Conservation (phyloP, 2,888 invertebrate species). For the Asteroscopus sphinx region DNA sequence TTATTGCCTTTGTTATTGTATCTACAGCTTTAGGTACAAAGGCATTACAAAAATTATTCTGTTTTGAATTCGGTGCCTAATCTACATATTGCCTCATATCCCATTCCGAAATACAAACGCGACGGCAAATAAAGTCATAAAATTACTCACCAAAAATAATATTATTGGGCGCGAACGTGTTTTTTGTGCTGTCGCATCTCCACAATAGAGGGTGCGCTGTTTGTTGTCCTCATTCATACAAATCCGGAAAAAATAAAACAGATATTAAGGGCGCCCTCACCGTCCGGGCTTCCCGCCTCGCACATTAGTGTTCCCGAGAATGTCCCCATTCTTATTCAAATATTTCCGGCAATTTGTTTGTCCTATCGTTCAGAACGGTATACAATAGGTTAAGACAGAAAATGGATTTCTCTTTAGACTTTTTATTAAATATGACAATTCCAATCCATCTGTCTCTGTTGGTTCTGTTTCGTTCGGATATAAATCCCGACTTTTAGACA, state of each 20-base stretch:
- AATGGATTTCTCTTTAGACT: constrained; percentile 61
- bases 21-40: constrained; percentile 40
- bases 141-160: constrained; percentile 80
- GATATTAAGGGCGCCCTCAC: constrained; percentile 82
- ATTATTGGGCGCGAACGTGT: constrained; percentile 80
- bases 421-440: constrained; percentile 1
- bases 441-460: neutral
- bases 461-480: neutral
- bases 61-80: constrained; percentile 47
- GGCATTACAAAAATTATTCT: constrained; percentile 42
- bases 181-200: constrained; percentile 71
- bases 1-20: constrained; percentile 38
- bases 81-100: constrained; percentile 59
- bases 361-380: constrained; percentile 80
- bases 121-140: constrained; percentile 83
- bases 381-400: constrained; percentile 72
- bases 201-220: constrained; percentile 78
- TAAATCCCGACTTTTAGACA: constrained; percentile 37
- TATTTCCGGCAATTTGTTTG: constrained; percentile 88
- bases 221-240: constrained; percentile 84
- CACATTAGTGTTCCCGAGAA: constrained; percentile 86
- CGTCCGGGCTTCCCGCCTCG: constrained; percentile 82
- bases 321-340: constrained; percentile 88
- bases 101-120: constrained; percentile 64
- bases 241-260: constrained; percentile 89